phyloP scores from a whole-genome alignment of 2,113 vertebrate genomes.

The Myodes glareolus region DNA sequence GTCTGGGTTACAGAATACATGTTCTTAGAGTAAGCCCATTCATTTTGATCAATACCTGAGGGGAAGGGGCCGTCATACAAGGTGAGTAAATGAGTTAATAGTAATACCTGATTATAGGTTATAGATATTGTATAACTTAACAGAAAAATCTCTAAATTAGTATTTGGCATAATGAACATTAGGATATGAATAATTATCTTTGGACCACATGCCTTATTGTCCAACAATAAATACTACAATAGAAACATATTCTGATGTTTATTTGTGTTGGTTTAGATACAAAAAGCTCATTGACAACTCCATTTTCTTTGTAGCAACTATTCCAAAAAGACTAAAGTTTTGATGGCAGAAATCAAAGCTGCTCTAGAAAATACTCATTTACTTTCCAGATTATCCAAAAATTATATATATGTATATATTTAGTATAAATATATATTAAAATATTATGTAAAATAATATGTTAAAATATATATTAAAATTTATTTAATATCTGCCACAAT shows the following conservation, averaged over 20 bases:
- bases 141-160: slow-evolving; percentile 14
- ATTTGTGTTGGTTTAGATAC: background rate
- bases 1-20: background rate
- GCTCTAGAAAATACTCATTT: background rate
- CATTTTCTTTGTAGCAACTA: background rate
- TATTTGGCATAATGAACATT: background rate
- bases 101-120: background rate
- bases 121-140: background rate
- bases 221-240: background rate
- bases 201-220: background rate
- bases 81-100: background rate
- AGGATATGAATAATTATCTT: slow-evolving; percentile 17
- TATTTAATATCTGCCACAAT: background rate
- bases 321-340: background rate
- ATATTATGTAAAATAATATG: no score
- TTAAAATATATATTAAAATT: no score
- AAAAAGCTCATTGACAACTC: background rate
- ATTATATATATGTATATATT: no score
- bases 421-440: no score
- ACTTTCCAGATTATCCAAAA: background rate
- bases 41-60: background rate
- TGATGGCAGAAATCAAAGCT: background rate
- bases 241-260: background rate
- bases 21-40: background rate
- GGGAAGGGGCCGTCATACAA: background rate